These are phyloP conservation scores for Dipodomys merriami DNA, from an alignment of 2,113 vertebrate genomes.

Conservation along the genomic window DNA sequence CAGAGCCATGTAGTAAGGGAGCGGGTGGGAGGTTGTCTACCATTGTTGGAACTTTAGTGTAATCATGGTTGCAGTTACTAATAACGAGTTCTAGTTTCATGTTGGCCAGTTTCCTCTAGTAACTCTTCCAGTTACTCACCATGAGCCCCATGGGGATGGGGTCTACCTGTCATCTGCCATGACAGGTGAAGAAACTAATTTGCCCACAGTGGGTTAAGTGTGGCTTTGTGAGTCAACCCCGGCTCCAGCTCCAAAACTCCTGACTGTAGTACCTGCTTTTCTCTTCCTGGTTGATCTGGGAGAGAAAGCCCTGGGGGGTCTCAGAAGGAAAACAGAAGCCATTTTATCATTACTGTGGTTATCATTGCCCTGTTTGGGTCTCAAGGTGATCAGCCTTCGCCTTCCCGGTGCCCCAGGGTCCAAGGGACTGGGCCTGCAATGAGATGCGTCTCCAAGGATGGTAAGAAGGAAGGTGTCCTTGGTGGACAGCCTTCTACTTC, in stretches of 20 bases:
- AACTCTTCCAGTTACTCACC: not conserved
- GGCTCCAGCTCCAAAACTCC: not conserved
- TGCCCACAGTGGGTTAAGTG: not conserved
- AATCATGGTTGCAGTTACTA: fast-evolving
- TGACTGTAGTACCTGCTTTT: fast-evolving
- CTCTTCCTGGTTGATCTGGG: not conserved
- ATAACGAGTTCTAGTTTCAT: not conserved
- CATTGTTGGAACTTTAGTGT: too few species aligned
- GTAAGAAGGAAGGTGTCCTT: not conserved
- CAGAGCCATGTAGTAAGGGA: fast-evolving
- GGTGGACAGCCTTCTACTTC: not conserved
- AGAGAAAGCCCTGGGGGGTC: not conserved
- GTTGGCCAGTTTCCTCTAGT: not conserved
- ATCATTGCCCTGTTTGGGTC: not conserved
- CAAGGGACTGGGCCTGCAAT: not conserved
- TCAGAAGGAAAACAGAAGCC: not conserved
- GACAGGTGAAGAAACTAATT: not conserved
- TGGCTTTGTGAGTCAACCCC: not conserved
- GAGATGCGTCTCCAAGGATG: not conserved
- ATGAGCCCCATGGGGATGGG: not conserved
- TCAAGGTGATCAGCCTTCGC: not conserved
- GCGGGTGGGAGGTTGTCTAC: fast-evolving
- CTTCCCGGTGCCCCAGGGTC: not conserved
- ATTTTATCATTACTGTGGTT: not conserved
- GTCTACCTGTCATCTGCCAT: not conserved